Evolutionary conservation across 2,113 vertebrate species (phyloP), one percentile per base, ranked within the genome.

Genomic region (Pygoscelis antarcticus): DNA sequence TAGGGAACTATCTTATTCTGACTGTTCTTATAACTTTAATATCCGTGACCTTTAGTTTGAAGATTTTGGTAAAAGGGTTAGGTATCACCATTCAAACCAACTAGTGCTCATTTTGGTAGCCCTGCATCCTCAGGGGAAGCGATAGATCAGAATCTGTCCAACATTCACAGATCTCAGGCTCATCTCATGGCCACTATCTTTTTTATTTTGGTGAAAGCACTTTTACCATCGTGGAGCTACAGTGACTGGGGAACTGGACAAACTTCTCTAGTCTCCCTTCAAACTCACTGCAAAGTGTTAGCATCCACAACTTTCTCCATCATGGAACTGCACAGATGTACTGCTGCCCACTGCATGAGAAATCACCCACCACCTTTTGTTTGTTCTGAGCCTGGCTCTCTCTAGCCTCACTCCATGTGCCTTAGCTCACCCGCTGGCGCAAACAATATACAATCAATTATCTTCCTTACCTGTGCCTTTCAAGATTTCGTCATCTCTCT

Each of bases 161-260:
- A 23, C 16, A 52, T 66, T 62, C 52, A 44, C 55, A 55, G 23
- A 61, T 25, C 13, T 64, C 36, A 22, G 49, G 26, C 13, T 88
- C 23, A 10, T 52, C 34, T n/a, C 1, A 0, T 7, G 32, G 21
- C 23, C 55, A 20, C 30, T 66, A 13, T 23, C 15, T 22, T 74
- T 81, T 57, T 61, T 20, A 20, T 16, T 61, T 44, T 15, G 34
- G 47, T 40, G 51, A 75, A 71, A 86, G 20, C 12, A 10, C 10
- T 76, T 70, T 18, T 44, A 54, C 27, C 23, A 16, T 10, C 36
- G 42, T 54, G 18, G 55, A 95, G 54, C 8, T 62, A 58, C 54
- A 81, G 22, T 1, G 9, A 12, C 3, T 42, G 14, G 14, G 0
- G 0, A 51, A 77, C 3, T 51, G 34, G 44, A 77, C 44, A 23